Evolutionary conservation across 2,113 vertebrate genomes (phyloP).

Genomic region (Mustelus asterias): DNA sequence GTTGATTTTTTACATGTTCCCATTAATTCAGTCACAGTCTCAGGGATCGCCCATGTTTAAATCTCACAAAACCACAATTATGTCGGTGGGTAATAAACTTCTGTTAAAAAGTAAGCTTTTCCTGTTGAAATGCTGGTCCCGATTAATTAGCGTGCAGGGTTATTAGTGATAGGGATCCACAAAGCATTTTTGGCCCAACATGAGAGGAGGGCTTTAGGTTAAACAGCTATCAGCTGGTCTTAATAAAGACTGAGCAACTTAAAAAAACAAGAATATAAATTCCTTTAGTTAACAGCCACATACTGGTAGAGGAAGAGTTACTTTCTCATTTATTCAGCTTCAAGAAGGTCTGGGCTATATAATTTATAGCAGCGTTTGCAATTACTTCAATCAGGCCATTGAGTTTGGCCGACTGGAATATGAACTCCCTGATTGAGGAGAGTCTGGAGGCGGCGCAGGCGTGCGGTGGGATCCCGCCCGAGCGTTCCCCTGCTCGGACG

Average conservation of each 20-base stretch:
- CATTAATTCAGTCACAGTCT: neutral
- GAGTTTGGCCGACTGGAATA: too few species aligned
- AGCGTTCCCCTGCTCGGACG: too few species aligned
- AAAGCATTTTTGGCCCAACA: neutral
- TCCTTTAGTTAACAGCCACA: neutral
- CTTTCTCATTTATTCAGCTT: neutral
- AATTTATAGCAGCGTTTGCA: too few species aligned
- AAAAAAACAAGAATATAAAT: neutral
- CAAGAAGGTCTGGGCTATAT: neutral
- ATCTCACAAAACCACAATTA: neutral
- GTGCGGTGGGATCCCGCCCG: too few species aligned
- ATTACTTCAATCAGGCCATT: too few species aligned
- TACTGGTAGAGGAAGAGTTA: too few species aligned
- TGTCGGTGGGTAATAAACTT: neutral
- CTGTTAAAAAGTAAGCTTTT: neutral
- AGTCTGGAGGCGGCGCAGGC: too few species aligned
- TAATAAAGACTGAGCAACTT: neutral
- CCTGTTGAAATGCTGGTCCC: neutral
- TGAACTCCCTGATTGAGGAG: too few species aligned
- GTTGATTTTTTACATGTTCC: neutral
- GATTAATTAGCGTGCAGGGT: neutral
- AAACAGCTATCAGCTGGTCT: slow-evolving; percentile 12
- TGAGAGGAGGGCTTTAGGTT: neutral
- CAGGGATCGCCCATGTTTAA: neutral
- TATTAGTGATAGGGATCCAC: too few species aligned